These are phyloP conservation scores for Cossypha polioptera DNA, from an alignment of 2,797 vertebrate species.

Conservation along the genomic window DNA sequence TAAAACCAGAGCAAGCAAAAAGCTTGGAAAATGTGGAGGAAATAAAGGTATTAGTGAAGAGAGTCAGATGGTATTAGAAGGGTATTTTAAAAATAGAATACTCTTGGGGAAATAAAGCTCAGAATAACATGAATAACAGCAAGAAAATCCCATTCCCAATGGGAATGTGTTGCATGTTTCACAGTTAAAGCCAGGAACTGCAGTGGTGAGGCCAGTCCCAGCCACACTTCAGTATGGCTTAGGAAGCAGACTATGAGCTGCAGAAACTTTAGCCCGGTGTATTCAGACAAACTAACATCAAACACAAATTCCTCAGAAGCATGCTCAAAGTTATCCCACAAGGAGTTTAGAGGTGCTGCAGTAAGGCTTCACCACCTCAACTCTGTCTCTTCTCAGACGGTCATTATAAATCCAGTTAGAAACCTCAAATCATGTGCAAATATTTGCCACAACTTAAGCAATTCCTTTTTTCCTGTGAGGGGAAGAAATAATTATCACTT, in stretches of 20 bases:
- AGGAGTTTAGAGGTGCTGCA: not conserved
- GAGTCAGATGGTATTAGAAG: not conserved
- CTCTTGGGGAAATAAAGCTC: not conserved
- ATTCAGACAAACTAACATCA: not conserved
- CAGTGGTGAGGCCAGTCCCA: not conserved
- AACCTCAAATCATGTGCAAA: not conserved
- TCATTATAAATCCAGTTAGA: not conserved
- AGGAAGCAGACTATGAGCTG: not conserved
- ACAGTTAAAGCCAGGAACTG: not conserved
- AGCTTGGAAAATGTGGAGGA: not conserved
- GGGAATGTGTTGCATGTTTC: not conserved
- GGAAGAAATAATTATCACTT: not conserved
- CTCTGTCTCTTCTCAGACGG: not conserved
- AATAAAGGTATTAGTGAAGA: not conserved
- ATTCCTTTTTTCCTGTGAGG: not conserved
- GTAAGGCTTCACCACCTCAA: not conserved
- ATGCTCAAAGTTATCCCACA: not conserved
- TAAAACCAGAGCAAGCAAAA: not conserved
- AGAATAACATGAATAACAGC: not conserved
- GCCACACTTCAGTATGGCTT: not conserved
- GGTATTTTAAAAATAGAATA: accelerated
- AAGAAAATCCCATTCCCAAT: not conserved
- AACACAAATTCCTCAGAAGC: not conserved
- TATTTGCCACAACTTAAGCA: not conserved
- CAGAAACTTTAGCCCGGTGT: not conserved